Base-by-base conservation (phyloP, 53 echinoderm and acorn worm genomes). In the Luidia sarsii region DNA sequence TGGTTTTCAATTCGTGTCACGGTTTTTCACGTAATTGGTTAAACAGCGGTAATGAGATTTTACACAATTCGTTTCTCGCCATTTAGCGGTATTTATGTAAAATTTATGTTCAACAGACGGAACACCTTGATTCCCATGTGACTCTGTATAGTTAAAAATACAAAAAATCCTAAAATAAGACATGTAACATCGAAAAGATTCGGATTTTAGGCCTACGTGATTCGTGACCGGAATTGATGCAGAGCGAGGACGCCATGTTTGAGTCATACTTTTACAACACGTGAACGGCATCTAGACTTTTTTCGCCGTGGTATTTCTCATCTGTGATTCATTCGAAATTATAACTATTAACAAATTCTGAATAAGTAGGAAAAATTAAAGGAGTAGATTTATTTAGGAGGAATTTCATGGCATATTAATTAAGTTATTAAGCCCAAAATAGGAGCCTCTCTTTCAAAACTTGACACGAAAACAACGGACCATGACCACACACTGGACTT, bases 221-320 rank as follows among this genome's bases (percentile, higher is more conserved):
- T n/a, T n/a, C n/a, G n/a, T n/a, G n/a, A n/a, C n/a, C n/a, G n/a
- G n/a, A n/a, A n/a, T n/a, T n/a, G n/a, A n/a, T n/a, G n/a, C n/a
- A n/a, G n/a, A n/a, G n/a, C n/a, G n/a, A n/a, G n/a, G n/a, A 41
- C 48, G 67, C 67, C 48, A 67, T 67, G 43, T 67, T 67, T 45
- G 67, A 67, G 20, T 67, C 45, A 23, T 0, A 1, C 37, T 46
- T 67, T 46, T 41, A 23, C 48, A 16, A 67, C 13, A 21, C 24
- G 27, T 46, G 20, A 67, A 67, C 45, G 7, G 24, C n/a, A 28
- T 41, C 14, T n/a, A n/a, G 10, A 41, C 28, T 21, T 67, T 18
- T 37, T 67, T 67, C 28, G 27, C 8, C 45, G 1, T 1, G 13
- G 27, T 46, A 45, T 67, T 67, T 48, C 67, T 67, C 45, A n/a